Percentiles rank a stretch among this genome's conserved stretches.
Conservation (phyloP, 64 coral and sea anemone genomes). For the Exaiptasia diaphana region DNA sequence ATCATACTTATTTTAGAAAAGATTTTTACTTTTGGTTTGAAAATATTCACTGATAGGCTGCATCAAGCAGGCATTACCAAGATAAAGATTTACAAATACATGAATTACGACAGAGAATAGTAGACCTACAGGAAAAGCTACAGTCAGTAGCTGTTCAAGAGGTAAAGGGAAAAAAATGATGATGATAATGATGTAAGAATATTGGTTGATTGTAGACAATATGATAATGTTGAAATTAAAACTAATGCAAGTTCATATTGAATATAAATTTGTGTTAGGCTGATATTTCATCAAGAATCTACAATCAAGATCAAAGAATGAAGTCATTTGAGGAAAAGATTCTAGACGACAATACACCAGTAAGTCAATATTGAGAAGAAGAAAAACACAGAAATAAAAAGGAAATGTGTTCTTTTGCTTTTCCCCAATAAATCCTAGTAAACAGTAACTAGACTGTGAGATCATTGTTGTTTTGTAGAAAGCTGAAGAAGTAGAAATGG, state of each 20-base stretch:
- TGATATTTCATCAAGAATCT: constrained; percentile 68
- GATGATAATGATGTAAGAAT: too few species aligned
- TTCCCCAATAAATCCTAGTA: not conserved
- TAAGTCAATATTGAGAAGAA: too few species aligned
- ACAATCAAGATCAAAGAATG: constrained; percentile 79
- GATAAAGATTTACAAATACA: constrained; percentile 45
- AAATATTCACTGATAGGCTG: constrained; percentile 7
- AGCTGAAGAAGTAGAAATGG: constrained; percentile 80
- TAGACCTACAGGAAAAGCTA: constrained; percentile 66
- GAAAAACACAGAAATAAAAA: too few species aligned
- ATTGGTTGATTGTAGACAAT: not conserved
- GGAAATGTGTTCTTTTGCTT: too few species aligned
- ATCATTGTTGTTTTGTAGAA: constrained; percentile 64
- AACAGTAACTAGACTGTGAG: constrained; percentile 14
- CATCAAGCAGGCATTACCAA: constrained; percentile 19
- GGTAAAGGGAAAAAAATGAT: too few species aligned
- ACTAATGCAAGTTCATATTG: not conserved
- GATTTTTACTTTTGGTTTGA: not conserved
- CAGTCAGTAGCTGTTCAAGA: constrained; percentile 60
- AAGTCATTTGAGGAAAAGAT: constrained; percentile 76
- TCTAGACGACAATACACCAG: too few species aligned
- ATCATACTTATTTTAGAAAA: too few species aligned
- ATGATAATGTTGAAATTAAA: not conserved
- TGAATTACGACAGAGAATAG: constrained; percentile 74
- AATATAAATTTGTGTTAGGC: constrained; percentile 16